phyloP scores from a whole-genome alignment of 2,797 vertebrate genomes.

The Mormyrops boulengeri region DNA sequence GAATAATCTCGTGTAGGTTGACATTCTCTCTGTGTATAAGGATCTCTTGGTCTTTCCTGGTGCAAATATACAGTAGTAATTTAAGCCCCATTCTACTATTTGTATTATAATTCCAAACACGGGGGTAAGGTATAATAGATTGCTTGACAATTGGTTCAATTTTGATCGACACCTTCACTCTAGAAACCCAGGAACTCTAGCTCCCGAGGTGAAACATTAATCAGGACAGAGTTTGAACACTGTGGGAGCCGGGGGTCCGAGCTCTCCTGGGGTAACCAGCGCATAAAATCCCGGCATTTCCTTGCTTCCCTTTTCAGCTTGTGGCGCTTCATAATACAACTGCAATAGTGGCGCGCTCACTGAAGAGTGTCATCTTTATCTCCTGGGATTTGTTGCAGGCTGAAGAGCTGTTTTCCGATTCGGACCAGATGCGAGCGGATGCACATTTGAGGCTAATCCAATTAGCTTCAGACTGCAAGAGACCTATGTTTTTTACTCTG shows the following conservation, averaged over 20 bases:
- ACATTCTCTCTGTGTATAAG: not conserved
- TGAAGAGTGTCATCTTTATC: conserved; percentile 6
- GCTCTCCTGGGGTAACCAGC: not conserved
- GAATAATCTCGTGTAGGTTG: not conserved
- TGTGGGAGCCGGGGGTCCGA: not conserved
- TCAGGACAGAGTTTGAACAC: not conserved
- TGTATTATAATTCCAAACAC: not conserved
- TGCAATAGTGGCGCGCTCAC: not conserved
- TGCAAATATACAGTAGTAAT: not conserved
- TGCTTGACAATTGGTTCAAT: not conserved
- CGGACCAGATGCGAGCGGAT: not conserved
- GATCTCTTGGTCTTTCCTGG: not conserved
- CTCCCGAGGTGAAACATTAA: not conserved
- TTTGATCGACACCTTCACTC: not conserved
- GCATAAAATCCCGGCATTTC: not conserved
- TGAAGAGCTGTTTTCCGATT: not conserved
- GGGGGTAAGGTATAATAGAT: not conserved
- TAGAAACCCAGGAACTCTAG: not conserved
- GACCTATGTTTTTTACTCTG: not conserved
- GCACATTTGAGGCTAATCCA: conserved; percentile 12
- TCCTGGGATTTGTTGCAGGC: not conserved
- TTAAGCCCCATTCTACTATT: not conserved
- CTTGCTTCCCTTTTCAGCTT: not conserved
- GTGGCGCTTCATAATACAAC: not conserved
- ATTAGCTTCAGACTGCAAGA: conserved; percentile 15